phyloP scores from a whole-genome alignment of 2,113 vertebrate species.

The Xenopus tropicalis region UCB_Xtro_10.0 CM004443.2:211829001-211829500 shows the following conservation, averaged over 20 bases:
- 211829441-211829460: constrained; percentile 55
- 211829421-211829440: constrained; percentile 66
- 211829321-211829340: too few relatives aligned
- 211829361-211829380: constrained; percentile 71
- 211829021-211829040: constrained; percentile 61
- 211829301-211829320: too few relatives aligned
- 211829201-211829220: too few relatives aligned
- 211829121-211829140: constrained; percentile 63
- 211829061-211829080: constrained; percentile 70
- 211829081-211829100: constrained; percentile 60
- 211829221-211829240: too few relatives aligned
- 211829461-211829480: constrained; percentile 55
- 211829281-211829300: too few relatives aligned
- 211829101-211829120: constrained; percentile 60
- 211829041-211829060: constrained; percentile 64
- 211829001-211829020: constrained; percentile 62
- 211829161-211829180: too few relatives aligned
- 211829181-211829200: not conserved
- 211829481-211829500: too few relatives aligned
- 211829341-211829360: constrained; percentile 62
- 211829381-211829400: constrained; percentile 71
- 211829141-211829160: too few relatives aligned
- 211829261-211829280: too few relatives aligned
- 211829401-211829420: constrained; percentile 70
- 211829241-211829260: too few relatives aligned